phyloP scores from a whole-genome alignment of 2,113 vertebrate species.

The Recurvirostra avosetta region DNA sequence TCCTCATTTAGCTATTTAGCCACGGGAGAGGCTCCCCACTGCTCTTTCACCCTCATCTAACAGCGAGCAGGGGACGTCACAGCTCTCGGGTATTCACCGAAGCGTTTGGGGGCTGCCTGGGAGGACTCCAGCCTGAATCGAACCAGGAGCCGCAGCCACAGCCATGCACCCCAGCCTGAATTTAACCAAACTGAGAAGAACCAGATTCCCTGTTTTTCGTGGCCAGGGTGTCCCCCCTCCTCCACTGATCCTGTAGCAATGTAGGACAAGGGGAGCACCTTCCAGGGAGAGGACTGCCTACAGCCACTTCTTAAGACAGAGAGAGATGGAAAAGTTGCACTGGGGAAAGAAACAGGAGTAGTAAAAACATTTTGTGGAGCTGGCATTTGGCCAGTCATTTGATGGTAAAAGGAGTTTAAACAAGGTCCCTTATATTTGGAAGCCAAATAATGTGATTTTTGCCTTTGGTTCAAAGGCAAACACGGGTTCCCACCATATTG shows the following conservation, averaged over 20 bases:
- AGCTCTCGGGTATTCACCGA: neutral
- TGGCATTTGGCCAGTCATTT: neutral
- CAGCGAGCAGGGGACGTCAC: neutral
- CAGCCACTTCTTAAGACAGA: neutral
- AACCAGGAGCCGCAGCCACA: neutral
- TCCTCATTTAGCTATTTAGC: neutral
- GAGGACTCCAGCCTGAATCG: neutral
- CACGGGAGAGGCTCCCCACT: neutral
- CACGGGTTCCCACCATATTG: fast-evolving
- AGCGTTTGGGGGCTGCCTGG: neutral
- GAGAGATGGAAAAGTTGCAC: neutral
- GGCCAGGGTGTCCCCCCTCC: neutral
- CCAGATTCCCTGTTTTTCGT: neutral
- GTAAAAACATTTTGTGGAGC: neutral
- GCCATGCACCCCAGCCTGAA: neutral
- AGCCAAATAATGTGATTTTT: neutral
- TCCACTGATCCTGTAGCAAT: neutral
- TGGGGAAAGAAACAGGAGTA: neutral
- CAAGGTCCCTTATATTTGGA: neutral
- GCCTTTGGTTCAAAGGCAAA: neutral
- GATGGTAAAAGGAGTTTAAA: neutral
- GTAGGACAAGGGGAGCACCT: neutral
- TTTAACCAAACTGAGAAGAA: neutral
- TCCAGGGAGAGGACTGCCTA: neutral
- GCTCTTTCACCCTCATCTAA: neutral